Evolutionary conservation across 2,797 vertebrate genomes (phyloP), one percentile per base, ranked within the genome.

Genomic region (Astyanax mexicanus): DNA sequence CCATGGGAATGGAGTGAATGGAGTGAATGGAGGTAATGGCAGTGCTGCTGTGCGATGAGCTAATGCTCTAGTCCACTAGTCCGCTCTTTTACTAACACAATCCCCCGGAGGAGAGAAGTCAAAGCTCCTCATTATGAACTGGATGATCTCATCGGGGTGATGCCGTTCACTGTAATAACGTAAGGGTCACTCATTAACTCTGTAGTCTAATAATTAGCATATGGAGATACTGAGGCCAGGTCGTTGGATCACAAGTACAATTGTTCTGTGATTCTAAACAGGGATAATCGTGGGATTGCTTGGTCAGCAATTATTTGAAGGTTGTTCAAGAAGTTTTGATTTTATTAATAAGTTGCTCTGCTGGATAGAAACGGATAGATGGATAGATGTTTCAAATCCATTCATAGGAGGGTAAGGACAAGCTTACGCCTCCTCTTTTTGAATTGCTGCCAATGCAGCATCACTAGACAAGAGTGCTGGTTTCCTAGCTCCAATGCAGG

Each of bases 1-100:
- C n/a, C 45, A 65, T 40, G 68, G 60, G 58, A 66, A 40, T 75
- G 38, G 49, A 67, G 52, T 27, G 10, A 6, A 45, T 40, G n/a
- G n/a, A n/a, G n/a, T n/a, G 58, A 66, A 40, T 75, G 38, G 49
- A 67, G 52, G 27, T 10, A 6, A 45, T 40, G 45, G 32, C 40
- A 25, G 19, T 12, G 21, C 44, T 49, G 8, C 47, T 9, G 17
- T 61, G 3, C 51, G 10, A 69, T 69, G 74, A 69, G 49, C 29
- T 62, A 52, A 74, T 47, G 11, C 54, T 74, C 25, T 54, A 23
- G 52, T 68, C 27, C 10, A 62, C 17, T n/a, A n/a, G n/a, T n/a
- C n/a, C n/a, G n/a, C 10, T 52, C 45, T n/a, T 35, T 54, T 37
- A 19, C 13, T 40, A 29, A 52, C 45, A 17, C 13, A 9, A 21